Evolutionary conservation across 2,113 vertebrate species (phyloP).

Genomic region (Recurvirostra avosetta): DNA sequence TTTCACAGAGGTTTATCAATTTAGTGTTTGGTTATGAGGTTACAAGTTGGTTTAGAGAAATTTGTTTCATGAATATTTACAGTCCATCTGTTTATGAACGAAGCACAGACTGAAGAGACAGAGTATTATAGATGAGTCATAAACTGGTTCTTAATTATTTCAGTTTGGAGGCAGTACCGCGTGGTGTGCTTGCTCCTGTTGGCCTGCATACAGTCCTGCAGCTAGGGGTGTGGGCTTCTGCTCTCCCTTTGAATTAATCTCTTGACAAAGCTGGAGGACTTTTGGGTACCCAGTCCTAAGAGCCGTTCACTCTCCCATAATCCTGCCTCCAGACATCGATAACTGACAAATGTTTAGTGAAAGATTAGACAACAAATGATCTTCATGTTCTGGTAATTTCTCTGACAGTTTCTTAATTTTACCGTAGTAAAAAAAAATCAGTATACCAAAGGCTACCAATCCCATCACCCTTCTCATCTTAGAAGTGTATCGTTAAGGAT

Average conservation of each 20-base stretch:
- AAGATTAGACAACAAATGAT: background rate
- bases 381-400: background rate
- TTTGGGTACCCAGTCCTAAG: background rate
- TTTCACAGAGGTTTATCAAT: background rate
- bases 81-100: slow-evolving; percentile 1
- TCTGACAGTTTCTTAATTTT: background rate
- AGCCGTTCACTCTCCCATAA: background rate
- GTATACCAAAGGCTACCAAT: background rate
- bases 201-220: background rate
- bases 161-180: background rate
- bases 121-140: background rate
- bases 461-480: background rate
- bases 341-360: background rate
- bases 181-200: background rate
- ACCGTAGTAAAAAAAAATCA: background rate
- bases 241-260: background rate
- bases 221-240: background rate
- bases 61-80: background rate
- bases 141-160: background rate
- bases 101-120: background rate
- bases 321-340: background rate
- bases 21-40: background rate
- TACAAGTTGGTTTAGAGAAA: background rate
- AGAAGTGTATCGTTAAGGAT: background rate
- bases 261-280: background rate